Evolutionary conservation across 2,113 vertebrate species (phyloP).

Genomic region (Oncorhynchus keta): DNA sequence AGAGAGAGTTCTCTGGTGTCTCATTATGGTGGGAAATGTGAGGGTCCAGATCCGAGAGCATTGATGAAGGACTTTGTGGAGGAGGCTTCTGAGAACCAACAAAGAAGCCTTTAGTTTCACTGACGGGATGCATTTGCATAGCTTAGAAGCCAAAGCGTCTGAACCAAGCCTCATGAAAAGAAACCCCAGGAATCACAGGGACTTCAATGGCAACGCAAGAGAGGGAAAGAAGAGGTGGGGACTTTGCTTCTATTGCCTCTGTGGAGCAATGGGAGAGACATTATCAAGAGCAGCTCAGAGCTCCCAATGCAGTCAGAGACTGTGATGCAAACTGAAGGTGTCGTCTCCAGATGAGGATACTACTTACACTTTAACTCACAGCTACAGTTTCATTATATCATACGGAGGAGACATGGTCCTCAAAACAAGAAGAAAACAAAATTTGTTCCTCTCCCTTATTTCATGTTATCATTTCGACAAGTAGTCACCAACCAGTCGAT

Average conservation of each 20-base stretch:
- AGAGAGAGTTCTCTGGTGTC: constrained; percentile 61
- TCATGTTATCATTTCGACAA: constrained; percentile 16
- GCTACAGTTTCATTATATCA: constrained; percentile 19
- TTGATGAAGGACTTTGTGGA: constrained; percentile 76
- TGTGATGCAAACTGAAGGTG: constrained; percentile 59
- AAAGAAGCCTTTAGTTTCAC: constrained; percentile 79
- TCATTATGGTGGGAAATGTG: constrained; percentile 75
- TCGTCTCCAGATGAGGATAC: constrained; percentile 43
- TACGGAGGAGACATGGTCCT: neutral
- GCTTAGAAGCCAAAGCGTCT: constrained; percentile 76
- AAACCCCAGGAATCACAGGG: constrained; percentile 68
- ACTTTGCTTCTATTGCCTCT: constrained; percentile 44
- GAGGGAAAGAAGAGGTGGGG: constrained; percentile 26
- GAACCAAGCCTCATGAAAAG: constrained; percentile 76
- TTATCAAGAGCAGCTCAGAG: constrained; percentile 55
- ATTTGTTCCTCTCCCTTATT: constrained; percentile 29
- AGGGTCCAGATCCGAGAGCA: constrained; percentile 74
- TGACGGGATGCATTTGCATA: constrained; percentile 79
- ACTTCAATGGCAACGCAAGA: constrained; percentile 66
- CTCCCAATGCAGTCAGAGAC: constrained; percentile 53
- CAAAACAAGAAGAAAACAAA: neutral
- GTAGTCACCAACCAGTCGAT: too few relatives aligned
- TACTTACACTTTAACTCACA: constrained; percentile 27
- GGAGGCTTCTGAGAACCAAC: constrained; percentile 75
- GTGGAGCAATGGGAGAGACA: constrained; percentile 47